Evolutionary conservation across 2,113 vertebrate species (phyloP).

Genomic region (Oriolus oriolus): DNA sequence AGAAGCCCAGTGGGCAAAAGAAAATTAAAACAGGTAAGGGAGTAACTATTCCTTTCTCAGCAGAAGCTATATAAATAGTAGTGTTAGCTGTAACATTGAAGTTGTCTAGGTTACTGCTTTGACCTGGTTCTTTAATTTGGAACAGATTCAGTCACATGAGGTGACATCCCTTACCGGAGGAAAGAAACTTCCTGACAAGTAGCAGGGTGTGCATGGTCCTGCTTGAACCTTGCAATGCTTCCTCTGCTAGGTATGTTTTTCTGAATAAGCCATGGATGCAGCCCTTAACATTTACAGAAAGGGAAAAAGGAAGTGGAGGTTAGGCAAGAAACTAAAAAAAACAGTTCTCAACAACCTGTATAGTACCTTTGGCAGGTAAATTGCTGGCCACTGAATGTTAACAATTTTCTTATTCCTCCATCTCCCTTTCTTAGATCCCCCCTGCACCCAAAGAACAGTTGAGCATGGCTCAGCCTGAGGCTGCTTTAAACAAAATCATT

Average conservation of each 20-base stretch:
- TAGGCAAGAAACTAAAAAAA: not conserved
- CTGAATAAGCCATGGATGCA: not conserved
- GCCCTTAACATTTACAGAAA: not conserved
- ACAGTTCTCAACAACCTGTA: not conserved
- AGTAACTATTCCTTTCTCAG: not conserved
- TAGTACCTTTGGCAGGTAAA: not conserved
- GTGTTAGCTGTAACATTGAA: not conserved
- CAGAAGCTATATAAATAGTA: not conserved
- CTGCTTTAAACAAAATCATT: slow-evolving; percentile 31
- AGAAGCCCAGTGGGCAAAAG: not conserved
- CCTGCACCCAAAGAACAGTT: not conserved
- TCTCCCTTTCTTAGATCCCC: not conserved
- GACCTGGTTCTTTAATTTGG: not conserved
- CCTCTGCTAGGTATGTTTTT: not conserved
- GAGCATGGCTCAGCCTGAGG: not conserved
- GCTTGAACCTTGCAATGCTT: not conserved
- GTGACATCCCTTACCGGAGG: not conserved
- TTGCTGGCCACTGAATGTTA: not conserved
- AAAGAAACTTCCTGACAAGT: not conserved
- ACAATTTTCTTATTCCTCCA: not conserved
- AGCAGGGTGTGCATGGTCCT: not conserved
- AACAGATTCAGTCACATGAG: not conserved
- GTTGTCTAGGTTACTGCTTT: not conserved
- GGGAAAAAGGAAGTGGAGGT: not conserved
- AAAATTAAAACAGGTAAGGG: not conserved